Evolutionary conservation across 2,113 vertebrate genomes (phyloP).

Genomic region (Rhombomys opimus): DNA sequence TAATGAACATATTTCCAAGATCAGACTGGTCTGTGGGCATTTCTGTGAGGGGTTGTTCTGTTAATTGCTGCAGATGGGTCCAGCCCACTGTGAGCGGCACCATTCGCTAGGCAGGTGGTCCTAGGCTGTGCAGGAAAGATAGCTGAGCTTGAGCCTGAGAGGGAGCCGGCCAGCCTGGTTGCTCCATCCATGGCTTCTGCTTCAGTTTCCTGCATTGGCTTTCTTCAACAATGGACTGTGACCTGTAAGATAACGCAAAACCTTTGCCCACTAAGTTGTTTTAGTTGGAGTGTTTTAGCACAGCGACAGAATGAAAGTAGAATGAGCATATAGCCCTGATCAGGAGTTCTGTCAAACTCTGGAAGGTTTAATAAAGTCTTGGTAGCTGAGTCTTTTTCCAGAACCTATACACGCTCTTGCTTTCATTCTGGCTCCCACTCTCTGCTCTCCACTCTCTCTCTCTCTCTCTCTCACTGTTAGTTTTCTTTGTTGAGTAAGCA

Average conservation of each 20-base stretch:
- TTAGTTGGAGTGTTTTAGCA: neutral
- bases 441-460: accelerated
- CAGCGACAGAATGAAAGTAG: neutral
- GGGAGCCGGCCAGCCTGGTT: neutral
- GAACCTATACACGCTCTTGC: accelerated
- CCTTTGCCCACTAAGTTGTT: neutral
- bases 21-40: neutral
- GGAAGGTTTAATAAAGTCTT: neutral
- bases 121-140: neutral
- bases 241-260: neutral
- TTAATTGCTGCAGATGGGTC: neutral
- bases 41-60: neutral
- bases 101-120: neutral
- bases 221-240: neutral
- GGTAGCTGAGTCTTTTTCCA: neutral
- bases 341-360: accelerated
- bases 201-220: neutral
- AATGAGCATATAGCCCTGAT: neutral
- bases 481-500: neutral
- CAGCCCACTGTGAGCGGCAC: neutral
- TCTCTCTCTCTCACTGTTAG: neutral
- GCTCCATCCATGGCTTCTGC: neutral
- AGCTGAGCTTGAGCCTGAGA: neutral
- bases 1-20: neutral
- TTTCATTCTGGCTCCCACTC: neutral